phyloP scores from a whole-genome alignment of 1,140 invertebrate species.

The Maniola jurtina region DNA sequence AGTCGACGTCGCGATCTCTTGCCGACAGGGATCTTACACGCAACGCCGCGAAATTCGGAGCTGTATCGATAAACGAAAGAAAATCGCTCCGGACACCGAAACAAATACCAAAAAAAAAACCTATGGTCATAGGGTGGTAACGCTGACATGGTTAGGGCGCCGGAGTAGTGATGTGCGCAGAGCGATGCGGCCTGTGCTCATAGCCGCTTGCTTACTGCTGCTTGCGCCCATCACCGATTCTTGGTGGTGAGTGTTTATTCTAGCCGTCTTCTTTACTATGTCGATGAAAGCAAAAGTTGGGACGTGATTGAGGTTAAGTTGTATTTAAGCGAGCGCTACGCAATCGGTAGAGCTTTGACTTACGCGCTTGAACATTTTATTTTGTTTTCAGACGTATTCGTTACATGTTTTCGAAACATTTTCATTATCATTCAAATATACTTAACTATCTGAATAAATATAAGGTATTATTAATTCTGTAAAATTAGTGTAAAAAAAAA shows the following conservation, averaged over 20 bases:
- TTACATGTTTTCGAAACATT: no score
- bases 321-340: neutral
- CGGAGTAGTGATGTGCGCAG: constrained; percentile 71
- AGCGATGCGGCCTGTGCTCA: constrained; percentile 82
- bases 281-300: constrained; percentile 18
- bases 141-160: constrained; percentile 36
- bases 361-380: no score
- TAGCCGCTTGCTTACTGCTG: constrained; percentile 82
- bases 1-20: constrained; percentile 68
- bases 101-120: constrained; percentile 16
- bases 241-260: constrained; percentile 80
- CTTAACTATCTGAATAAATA: no score
- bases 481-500: no score
- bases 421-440: no score
- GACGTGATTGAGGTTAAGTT: constrained; percentile 28
- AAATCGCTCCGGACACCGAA: constrained; percentile 34
- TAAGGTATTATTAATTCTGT: no score
- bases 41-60: constrained; percentile 63
- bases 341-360: no score
- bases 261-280: neutral
- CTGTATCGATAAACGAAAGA: constrained; percentile 45
- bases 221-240: constrained; percentile 83
- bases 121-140: constrained; percentile 13
- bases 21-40: constrained; percentile 64
- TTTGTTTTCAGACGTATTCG: no score